Evolutionary conservation across 2,113 vertebrate species (phyloP), one percentile per base, ranked within the genome.

Genomic region (Oryzias melastigma): DNA sequence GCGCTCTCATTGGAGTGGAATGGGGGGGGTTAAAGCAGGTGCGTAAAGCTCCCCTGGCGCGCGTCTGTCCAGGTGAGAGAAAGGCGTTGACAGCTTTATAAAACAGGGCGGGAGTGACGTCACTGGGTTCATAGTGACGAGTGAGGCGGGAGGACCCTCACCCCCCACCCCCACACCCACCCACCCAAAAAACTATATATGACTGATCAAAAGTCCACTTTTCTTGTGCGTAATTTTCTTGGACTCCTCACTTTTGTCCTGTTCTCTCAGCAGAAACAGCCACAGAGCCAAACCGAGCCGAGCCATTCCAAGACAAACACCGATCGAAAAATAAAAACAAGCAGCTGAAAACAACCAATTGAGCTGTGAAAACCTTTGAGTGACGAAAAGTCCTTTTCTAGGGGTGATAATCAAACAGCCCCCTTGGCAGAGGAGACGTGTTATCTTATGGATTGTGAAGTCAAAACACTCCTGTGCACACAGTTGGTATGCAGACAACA

Each of bases 241-340:
- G 25, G 25, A 5, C 25, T 27, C 25, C n/a, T n/a, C n/a, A n/a
- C n/a, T n/a, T n/a, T n/a, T n/a, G n/a, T n/a, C n/a, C n/a, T 60
- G 27, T 14, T 62, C 65, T 53, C 57, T 12, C 77, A 80, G 73
- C 74, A 12, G 35, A 12, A 35, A 35, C 35, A 35, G 35, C 8
- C n/a, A 8, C 35, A 1, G 91, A 91, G 88, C 91, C 52, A 14
- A 53, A 40, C 54, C 76, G 79, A 85, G 80, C 83, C 77, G 52
- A 55, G 66, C 73, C 19, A 58, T 46, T 62, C 63, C 68, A 70
- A 79, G 88, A 88, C 82, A 81, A 72, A 76, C 78, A 73, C 69
- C 89, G 80, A 89, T 90, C 89, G 89, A 88, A 90, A 92, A 92
- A 89, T 90, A 90, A 90, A 80, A 91, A 90, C 87, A 90, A 67